Percentiles rank a stretch among this genome's conserved stretches.
Conservation (phyloP, 2,888 invertebrate species). For the Drosophila algonquin region DNA sequence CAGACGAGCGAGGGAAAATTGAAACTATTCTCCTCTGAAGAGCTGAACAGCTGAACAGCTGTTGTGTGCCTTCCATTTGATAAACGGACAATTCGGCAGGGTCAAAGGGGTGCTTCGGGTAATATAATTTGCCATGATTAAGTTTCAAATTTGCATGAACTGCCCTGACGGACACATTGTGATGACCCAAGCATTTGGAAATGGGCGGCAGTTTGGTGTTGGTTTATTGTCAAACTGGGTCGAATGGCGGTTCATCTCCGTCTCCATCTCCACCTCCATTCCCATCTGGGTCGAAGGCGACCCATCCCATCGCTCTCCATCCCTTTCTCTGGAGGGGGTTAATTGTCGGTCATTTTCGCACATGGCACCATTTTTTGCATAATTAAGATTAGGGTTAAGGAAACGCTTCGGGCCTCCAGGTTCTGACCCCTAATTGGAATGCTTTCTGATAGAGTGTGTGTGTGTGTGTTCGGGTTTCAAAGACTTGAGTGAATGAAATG, state of each 20-base stretch:
- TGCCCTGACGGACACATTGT: constrained; percentile 54
- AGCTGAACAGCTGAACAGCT: constrained; percentile 56
- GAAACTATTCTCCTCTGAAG: constrained; percentile 51
- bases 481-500: constrained; percentile 22
- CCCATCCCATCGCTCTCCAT: too few relatives aligned
- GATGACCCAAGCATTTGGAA: constrained; percentile 65
- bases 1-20: constrained; percentile 11
- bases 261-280: background rate
- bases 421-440: constrained; percentile 61
- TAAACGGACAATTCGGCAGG: constrained; percentile 65
- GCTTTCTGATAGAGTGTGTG: constrained; percentile 7
- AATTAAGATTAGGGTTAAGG: constrained; percentile 69
- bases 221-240: constrained; percentile 47
- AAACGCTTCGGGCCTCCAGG: constrained; percentile 13
- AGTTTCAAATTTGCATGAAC: constrained; percentile 73
- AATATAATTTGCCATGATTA: constrained; percentile 75
- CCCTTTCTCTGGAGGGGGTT: constrained; percentile 40
- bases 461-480: constrained; percentile 17
- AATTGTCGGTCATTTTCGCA: constrained; percentile 67
- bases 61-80: constrained; percentile 67
- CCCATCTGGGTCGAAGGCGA: too few relatives aligned
- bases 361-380: constrained; percentile 59
- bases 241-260: constrained; percentile 3
- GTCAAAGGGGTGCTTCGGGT: constrained; percentile 24
- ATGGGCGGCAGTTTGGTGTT: constrained; percentile 47